Evolutionary conservation across 2,888 invertebrate species (phyloP), one percentile per base, ranked within the genome.

Genomic region (Drosophila mercatorum): DNA sequence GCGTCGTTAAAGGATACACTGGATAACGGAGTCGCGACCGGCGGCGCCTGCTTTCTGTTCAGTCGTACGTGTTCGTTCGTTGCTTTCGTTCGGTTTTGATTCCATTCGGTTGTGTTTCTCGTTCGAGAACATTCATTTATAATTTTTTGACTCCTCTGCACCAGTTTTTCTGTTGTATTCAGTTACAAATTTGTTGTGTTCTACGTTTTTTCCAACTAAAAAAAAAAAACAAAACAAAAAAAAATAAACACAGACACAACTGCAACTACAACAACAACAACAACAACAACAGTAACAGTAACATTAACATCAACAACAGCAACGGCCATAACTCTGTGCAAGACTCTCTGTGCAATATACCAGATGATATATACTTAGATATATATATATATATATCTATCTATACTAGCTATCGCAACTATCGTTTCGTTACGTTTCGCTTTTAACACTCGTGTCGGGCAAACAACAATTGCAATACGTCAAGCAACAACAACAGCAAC

Each of bases 61-160:
- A 91, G 87, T 91, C 91, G 92, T 91, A 88, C 91, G 91, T 89
- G 91, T 92, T 92, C 92, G 91, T 92, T 91, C 92, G 91, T 91
- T 92, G 91, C 92, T 91, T 91, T 91, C 91, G 91, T 91, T 91
- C 92, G 91, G 92, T 91, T 89, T 88, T 89, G 91, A 90, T 91
- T 91, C 86, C 89, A 87, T 87, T 87, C 86, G 86, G 86, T 87
- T 85, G 84, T 85, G 84, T 85, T 87, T 87, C 86, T 87, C 86
- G 56, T 90, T 92, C 91, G 91, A 91, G 91, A 92, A 91, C 90
- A 91, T 91, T 91, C 91, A 92, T 92, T 91, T 91, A 88, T 91
- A 90, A 92, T 91, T 90, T 91, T 91, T 91, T 91, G 88, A 91
- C 90, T 91, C 91, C 92, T 91, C 91, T 91, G 91, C 91, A 91